phyloP scores from a whole-genome alignment of 2,113 vertebrate species.

The Istiophorus platypterus region DNA sequence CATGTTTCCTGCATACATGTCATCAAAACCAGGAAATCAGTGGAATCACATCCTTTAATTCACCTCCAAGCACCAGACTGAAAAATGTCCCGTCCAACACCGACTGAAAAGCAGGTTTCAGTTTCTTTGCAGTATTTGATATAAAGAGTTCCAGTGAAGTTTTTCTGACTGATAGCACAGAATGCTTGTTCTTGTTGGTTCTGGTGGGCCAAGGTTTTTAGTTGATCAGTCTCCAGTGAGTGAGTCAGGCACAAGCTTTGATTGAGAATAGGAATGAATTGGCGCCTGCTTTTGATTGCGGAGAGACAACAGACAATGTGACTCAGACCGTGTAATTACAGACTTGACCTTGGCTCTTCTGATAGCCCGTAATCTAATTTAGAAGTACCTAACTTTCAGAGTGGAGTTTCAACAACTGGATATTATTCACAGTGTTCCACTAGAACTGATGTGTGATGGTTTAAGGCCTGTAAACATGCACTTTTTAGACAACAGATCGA shows the following conservation, averaged over 20 bases:
- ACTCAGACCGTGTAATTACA: conserved; percentile 12
- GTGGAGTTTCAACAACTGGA: neutral
- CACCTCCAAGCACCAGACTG: neutral
- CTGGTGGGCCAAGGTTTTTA: neutral
- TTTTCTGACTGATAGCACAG: neutral
- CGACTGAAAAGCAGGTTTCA: neutral
- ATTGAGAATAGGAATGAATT: neutral
- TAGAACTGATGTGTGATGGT: neutral
- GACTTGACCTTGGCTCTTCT: conserved; percentile 7
- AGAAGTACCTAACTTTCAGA: neutral
- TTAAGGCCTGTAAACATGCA: neutral
- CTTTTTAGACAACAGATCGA: too few species aligned
- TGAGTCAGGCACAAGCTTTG: conserved; percentile 7
- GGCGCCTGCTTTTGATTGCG: neutral
- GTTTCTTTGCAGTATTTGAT: neutral
- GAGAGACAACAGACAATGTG: conserved; percentile 6
- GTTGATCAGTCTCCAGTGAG: neutral
- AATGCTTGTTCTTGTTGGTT: neutral
- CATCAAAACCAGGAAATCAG: neutral
- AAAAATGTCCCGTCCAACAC: neutral
- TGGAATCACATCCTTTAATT: neutral
- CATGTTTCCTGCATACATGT: neutral
- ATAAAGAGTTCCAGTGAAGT: neutral
- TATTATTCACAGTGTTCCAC: neutral
- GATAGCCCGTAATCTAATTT: neutral